Percentiles rank a stretch among this genome's conserved stretches.
These are phyloP conservation scores for Planococcus citri DNA, from an alignment of 1,140 invertebrate genomes.

Conservation along the genomic window DNA sequence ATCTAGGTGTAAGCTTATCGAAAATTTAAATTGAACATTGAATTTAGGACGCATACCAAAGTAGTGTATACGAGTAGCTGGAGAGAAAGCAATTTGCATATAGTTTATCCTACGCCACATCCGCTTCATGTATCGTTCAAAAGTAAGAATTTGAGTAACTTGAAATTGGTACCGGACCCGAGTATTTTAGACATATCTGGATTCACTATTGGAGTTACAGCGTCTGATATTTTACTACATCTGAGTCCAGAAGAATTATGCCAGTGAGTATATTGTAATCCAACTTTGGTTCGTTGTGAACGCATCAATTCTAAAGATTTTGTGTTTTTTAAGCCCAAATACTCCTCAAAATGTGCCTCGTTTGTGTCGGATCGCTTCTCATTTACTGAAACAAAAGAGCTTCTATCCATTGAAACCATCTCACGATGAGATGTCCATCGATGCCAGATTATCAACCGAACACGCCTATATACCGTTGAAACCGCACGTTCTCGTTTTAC, in stretches of 20 bases:
- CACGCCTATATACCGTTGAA: slow-evolving; percentile 49
- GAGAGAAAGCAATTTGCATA: slow-evolving; percentile 60
- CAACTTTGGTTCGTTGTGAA: neutral
- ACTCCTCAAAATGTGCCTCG: slow-evolving; percentile 32
- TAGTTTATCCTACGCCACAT: slow-evolving; percentile 71
- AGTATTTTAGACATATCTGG: slow-evolving; percentile 62
- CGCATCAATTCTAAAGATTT: too few relatives aligned
- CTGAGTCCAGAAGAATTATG: slow-evolving; percentile 62
- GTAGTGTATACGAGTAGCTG: slow-evolving; percentile 60
- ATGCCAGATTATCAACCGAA: slow-evolving; percentile 50
- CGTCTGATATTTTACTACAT: slow-evolving; percentile 69
- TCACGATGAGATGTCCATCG: slow-evolving; percentile 48
- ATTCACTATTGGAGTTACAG: slow-evolving; percentile 60
- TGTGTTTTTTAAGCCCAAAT: too few relatives aligned
- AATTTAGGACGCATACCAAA: slow-evolving; percentile 47
- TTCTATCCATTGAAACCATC: slow-evolving; percentile 74
- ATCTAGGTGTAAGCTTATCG: neutral
- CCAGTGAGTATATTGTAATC: slow-evolving; percentile 47
- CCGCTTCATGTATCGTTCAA: slow-evolving; percentile 42
- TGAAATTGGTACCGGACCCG: slow-evolving; percentile 59
- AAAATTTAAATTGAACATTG: neutral
- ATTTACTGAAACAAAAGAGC: slow-evolving; percentile 60
- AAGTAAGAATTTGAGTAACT: slow-evolving; percentile 38
- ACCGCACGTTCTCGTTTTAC: slow-evolving; percentile 71
- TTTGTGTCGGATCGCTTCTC: slow-evolving; percentile 53